Conservation (phyloP, 2,888 invertebrate genomes). For the Sclerodermus sp. region DNA sequence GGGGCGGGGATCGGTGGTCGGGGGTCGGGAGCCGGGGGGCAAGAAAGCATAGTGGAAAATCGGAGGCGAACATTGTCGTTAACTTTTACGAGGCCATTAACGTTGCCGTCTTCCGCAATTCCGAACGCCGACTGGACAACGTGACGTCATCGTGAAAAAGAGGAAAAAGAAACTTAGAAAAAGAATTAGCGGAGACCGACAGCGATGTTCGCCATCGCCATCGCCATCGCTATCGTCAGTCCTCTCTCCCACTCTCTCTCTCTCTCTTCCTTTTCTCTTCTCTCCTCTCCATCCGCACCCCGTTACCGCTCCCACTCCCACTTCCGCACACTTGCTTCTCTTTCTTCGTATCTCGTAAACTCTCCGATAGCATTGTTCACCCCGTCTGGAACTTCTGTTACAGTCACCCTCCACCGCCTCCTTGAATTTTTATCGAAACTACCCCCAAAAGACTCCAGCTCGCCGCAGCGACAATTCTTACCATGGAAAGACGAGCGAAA, state of each 20-base stretch:
- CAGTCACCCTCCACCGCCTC: slow-evolving; percentile 18
- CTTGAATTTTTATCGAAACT: slow-evolving; percentile 28
- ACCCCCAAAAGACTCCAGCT: no score
- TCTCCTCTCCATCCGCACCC: slow-evolving; percentile 10
- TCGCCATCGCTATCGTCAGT: no score
- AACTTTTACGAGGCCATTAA: slow-evolving; percentile 58
- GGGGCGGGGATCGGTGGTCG: no score
- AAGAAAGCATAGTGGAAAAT: slow-evolving; percentile 41
- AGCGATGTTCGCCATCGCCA: no score
- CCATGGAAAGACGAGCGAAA: no score
- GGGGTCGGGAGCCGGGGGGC: slow-evolving; percentile 9
- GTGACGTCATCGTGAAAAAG: slow-evolving; percentile 47
- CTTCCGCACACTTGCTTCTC: no score
- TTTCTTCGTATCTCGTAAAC: slow-evolving; percentile 29
- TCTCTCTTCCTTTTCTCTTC: background rate
- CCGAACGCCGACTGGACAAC: slow-evolving; percentile 43
- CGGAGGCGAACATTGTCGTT: slow-evolving; percentile 56
- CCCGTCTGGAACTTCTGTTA: slow-evolving; percentile 11
- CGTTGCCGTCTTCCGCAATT: slow-evolving; percentile 52
- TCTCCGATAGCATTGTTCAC: slow-evolving; percentile 29
- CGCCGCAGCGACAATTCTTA: no score
- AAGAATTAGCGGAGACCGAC: slow-evolving; percentile 42
- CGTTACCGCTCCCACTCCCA: slow-evolving; percentile 4
- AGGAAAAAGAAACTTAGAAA: slow-evolving; percentile 28
- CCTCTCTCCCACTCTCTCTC: slow-evolving; percentile 1